Percentiles rank a stretch among this genome's conserved stretches.
Conservation (phyloP, 2,797 vertebrate genomes). For the Pseudochromis fuscus region DNA sequence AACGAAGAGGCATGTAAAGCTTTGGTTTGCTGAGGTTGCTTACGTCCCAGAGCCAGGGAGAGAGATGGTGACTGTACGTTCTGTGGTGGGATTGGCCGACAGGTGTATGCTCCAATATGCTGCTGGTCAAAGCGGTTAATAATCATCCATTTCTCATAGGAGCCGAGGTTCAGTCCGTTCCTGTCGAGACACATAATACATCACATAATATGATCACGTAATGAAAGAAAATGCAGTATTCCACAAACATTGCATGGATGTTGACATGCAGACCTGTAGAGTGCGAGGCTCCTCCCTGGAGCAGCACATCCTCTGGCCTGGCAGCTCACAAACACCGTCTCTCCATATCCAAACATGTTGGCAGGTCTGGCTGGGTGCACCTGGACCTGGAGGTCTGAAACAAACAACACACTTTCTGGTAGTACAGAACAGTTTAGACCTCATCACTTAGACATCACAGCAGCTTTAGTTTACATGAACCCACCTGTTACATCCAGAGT, state of each 20-base stretch:
- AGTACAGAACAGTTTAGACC: background rate
- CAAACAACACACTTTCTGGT: background rate
- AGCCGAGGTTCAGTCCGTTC: slow-evolving; percentile 83
- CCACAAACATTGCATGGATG: background rate
- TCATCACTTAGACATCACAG: background rate
- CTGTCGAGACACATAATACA: too few species aligned
- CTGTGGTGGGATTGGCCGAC: slow-evolving; percentile 84
- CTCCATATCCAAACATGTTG: slow-evolving; percentile 83
- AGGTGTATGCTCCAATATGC: slow-evolving; percentile 81
- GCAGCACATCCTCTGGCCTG: slow-evolving; percentile 84
- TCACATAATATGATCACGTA: background rate
- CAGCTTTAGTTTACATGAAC: background rate
- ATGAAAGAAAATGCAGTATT: background rate
- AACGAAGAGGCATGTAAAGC: too few species aligned
- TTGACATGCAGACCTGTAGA: slow-evolving; percentile 75
- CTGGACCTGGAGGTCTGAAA: slow-evolving; percentile 85
- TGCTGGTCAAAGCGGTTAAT: slow-evolving; percentile 82
- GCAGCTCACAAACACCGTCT: slow-evolving; percentile 85
- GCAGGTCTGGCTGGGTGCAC: slow-evolving; percentile 79
- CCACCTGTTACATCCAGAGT: slow-evolving; percentile 83
- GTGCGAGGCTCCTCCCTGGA: slow-evolving; percentile 78
- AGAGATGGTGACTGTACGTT: slow-evolving; percentile 82
- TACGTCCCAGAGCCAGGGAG: slow-evolving; percentile 80
- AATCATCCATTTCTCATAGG: slow-evolving; percentile 80
- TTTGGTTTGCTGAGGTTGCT: slow-evolving; percentile 54